Conservation (phyloP, 2,888 invertebrate species). For the Crocallis elinguaria region DNA sequence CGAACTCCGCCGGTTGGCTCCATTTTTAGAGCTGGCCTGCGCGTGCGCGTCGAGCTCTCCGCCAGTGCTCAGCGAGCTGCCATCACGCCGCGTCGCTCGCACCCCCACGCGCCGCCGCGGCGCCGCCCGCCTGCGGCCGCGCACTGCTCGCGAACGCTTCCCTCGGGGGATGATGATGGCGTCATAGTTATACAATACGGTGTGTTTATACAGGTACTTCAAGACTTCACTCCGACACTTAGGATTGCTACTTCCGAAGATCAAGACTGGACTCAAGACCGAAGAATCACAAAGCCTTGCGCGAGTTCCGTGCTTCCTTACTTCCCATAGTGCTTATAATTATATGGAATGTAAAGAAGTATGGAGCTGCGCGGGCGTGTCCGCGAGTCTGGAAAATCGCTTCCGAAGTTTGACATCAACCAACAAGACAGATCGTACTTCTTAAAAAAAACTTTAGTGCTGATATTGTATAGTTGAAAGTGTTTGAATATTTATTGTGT, state of each 20-base stretch:
- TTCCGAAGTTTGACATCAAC: conserved; percentile 50
- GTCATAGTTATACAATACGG: conserved; percentile 41
- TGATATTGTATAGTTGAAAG: conserved; percentile 47
- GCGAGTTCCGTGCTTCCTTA: conserved; percentile 97
- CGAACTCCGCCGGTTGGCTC: conserved; percentile 82
- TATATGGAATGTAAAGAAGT: conserved; percentile 99
- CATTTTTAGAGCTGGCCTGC: conserved; percentile 84
- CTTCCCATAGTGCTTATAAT: conserved; percentile 94
- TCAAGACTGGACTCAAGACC: conserved; percentile 51
- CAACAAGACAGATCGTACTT: conserved; percentile 47
- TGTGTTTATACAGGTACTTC: conserved; percentile 42
- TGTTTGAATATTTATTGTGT: conserved; percentile 49
- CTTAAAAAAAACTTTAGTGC: conserved; percentile 38
- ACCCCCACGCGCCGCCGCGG: conserved; percentile 55
- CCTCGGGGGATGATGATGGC: conserved; percentile 52
- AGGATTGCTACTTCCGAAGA: conserved; percentile 38
- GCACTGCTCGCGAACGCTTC: conserved; percentile 48
- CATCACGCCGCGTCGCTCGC: conserved; percentile 78
- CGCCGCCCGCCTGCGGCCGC: conserved; percentile 40
- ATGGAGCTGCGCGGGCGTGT: conserved; percentile 89
- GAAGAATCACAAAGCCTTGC: conserved; percentile 78
- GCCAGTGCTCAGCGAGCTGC: conserved; percentile 79
- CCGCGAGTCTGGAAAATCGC: conserved; percentile 58
- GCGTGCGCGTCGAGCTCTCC: conserved; percentile 78
- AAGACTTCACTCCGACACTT: conserved; percentile 25